Evolutionary conservation across 2,113 vertebrate species (phyloP).

Genomic region (Corapipo altera): DNA sequence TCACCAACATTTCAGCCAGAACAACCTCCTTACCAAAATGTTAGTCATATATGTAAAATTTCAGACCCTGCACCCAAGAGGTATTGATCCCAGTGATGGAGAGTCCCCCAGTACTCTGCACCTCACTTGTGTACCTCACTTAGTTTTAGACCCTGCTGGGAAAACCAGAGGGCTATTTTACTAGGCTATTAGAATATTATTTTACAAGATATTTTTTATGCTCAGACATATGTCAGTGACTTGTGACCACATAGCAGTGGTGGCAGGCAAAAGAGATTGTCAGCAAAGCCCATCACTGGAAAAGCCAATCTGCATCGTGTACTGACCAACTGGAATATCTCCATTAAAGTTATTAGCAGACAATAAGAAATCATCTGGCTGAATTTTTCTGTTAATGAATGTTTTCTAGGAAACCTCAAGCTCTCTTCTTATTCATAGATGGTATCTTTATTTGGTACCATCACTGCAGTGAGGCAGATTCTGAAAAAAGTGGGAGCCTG

Average conservation of each 20-base stretch:
- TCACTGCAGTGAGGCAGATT: not conserved
- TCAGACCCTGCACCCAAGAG: rapidly evolving
- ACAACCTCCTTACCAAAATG: not conserved
- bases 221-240: not conserved
- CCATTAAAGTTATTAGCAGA: not conserved
- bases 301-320: not conserved
- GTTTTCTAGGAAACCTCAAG: not conserved
- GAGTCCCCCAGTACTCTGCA: not conserved
- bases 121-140: not conserved
- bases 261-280: not conserved
- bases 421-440: not conserved
- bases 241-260: not conserved
- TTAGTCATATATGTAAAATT: not conserved
- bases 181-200: not conserved
- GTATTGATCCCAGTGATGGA: not conserved
- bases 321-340: not conserved
- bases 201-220: not conserved
- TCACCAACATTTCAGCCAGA: not conserved
- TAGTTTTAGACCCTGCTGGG: not conserved
- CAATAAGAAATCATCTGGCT: not conserved
- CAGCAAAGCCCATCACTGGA: not conserved
- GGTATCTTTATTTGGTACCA: not conserved
- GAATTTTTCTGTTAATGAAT: not conserved
- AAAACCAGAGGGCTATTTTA: not conserved
- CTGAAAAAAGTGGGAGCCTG: not conserved